Base-by-base conservation (phyloP, 2,888 invertebrate genomes). In the Tortricodes alternella region DNA sequence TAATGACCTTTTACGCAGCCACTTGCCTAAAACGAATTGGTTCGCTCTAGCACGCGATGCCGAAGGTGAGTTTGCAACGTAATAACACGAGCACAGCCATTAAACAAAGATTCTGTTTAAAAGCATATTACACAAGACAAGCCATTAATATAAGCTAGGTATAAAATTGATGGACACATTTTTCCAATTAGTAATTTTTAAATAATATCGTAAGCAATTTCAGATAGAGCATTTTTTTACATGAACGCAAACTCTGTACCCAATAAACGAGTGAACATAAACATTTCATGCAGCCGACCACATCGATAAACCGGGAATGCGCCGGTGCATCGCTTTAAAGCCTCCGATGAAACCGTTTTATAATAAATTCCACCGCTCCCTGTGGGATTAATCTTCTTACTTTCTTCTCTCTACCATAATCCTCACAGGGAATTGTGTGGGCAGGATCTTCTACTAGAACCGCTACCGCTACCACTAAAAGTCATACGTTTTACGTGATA, bases 381-480 rank as follows among this genome's bases (percentile, higher is more conserved):
- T 75, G 75, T 74, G 86, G 89, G 85, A 89, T 89, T 89, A 89
- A 88, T 89, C 87, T 87, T 83, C 88, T 87, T 87, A 86, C 86
- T 89, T 89, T 87, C 85, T 85, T 86, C 85, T 85, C 84, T 78
- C 76, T 65, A 67, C 76, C 75, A 75, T 87, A 85, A 89, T 86
- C 85, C 87, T 79, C 80, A 71, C 73, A 76, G 86, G 83, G 86
- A 85, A 85, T 87, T 84, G 83, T 86, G 83, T 80, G 84, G 81
- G 81, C 74, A 83, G 76, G 76, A 81, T 77, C 71, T 67, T 70
- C 73, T 76, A 72, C 69, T 72, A 68, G 60, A 49, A 61, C 78
- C 78, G 66, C 76, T 80, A 78, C 84, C 70, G 78, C 68, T 62
- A 66, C 62, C 63, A 62, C 63, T 62, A 62, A 63, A 62, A 58